Evolutionary conservation across 2,113 vertebrate genomes (phyloP).

Genomic region (Planiliza haematocheilus): DNA sequence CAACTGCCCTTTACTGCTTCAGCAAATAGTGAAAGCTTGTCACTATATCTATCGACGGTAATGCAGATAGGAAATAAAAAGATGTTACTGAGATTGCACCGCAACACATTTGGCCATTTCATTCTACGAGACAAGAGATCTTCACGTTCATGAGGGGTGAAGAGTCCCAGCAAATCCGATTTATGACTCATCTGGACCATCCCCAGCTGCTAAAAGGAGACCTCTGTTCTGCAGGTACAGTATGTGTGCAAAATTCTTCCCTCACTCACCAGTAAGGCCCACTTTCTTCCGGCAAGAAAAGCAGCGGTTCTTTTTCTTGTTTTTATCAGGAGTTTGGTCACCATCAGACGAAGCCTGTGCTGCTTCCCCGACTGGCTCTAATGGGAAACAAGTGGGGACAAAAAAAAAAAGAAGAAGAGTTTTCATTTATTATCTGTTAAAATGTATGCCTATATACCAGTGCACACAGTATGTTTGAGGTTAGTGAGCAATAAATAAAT

Average conservation of each 20-base stretch:
- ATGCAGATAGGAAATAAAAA: not conserved
- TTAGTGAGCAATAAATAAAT: no score
- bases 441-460: no score
- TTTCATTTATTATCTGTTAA: no score
- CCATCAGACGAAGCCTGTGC: constrained; percentile 85
- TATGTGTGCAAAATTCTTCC: constrained; percentile 1
- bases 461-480: no score
- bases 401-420: not conserved
- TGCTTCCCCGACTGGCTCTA: constrained; percentile 83
- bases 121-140: no score
- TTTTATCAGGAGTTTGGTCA: constrained; percentile 86
- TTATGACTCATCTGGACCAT: not conserved
- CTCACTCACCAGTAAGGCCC: constrained; percentile 88
- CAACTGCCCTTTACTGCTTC: no score
- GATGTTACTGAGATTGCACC: not conserved
- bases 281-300: constrained; percentile 93
- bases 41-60: no score
- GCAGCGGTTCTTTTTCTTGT: constrained; percentile 92
- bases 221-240: not conserved
- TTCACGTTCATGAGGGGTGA: not conserved
- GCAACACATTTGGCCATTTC: no score
- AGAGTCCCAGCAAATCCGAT: not conserved
- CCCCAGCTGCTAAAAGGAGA: not conserved
- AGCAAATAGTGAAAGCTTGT: no score
- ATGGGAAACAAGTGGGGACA: not conserved